These are phyloP conservation scores for Microctonus aethiopoides DNA, from an alignment of 2,888 invertebrate genomes.

Conservation along the genomic window DNA sequence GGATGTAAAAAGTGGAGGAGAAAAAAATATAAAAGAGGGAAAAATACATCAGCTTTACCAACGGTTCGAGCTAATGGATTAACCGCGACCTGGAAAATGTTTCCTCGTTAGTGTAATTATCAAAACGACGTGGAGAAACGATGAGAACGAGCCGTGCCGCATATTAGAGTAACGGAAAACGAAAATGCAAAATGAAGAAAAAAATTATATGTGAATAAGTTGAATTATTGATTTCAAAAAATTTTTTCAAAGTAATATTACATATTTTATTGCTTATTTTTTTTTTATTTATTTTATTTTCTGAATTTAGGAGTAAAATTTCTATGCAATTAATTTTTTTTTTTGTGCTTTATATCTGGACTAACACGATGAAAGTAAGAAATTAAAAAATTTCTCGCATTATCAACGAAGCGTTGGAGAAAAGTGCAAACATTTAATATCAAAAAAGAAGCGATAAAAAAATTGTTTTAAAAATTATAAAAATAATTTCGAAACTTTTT, in stretches of 20 bases:
- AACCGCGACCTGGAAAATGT: constrained; percentile 27
- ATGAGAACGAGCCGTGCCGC: neutral
- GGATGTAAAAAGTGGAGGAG: neutral
- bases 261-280: neutral
- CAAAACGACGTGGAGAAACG: constrained; percentile 6
- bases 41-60: constrained; percentile 11
- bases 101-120: constrained; percentile 25
- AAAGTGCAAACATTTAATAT: too few relatives aligned
- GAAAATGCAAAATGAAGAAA: neutral
- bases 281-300: neutral
- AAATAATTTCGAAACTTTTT: too few relatives aligned
- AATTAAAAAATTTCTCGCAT: too few relatives aligned
- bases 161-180: neutral
- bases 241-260: neutral
- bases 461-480: too few relatives aligned
- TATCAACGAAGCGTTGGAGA: too few relatives aligned
- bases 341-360: too few relatives aligned
- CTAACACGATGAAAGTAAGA: too few relatives aligned
- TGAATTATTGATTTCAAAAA: neutral
- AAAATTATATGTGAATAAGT: neutral
- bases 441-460: too few relatives aligned
- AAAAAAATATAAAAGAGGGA: neutral
- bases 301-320: too few relatives aligned
- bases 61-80: constrained; percentile 21
- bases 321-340: too few relatives aligned